Evolutionary conservation across 2,888 invertebrate genomes (phyloP).

Genomic region (Gastrophysa polygoni): DNA sequence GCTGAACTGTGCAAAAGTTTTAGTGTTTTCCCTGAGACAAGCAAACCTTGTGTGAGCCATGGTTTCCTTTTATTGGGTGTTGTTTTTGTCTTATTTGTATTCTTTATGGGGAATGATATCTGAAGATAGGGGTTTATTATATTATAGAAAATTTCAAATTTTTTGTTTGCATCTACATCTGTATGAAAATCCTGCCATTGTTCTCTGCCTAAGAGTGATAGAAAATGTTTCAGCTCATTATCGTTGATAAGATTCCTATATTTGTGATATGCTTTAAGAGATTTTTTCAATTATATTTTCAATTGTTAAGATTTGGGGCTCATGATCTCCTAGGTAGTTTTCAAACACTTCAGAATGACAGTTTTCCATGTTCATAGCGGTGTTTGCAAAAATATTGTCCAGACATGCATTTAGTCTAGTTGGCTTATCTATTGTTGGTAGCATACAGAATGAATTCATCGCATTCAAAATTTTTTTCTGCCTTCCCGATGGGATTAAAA

Average conservation of each 20-base stretch:
- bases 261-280: not conserved
- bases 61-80: not conserved
- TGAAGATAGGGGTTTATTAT: slow-evolving; percentile 1
- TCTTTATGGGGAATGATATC: slow-evolving; percentile 1
- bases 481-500: not conserved
- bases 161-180: not conserved
- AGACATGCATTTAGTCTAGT: slow-evolving; percentile 3
- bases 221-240: slow-evolving; percentile 1
- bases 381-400: not conserved
- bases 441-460: slow-evolving; percentile 4
- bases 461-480: not conserved
- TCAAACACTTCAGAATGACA: not conserved
- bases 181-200: slow-evolving; percentile 1
- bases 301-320: slow-evolving; percentile 2
- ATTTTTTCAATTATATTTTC: not conserved
- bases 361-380: slow-evolving; percentile 1
- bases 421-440: slow-evolving; percentile 2
- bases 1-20: not conserved
- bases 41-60: slow-evolving; percentile 4
- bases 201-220: not conserved
- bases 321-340: not conserved
- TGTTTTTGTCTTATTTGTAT: slow-evolving; percentile 1
- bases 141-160: not conserved
- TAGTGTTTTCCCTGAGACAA: not conserved
- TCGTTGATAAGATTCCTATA: not conserved